A percentile compares a stretch with the other conserved stretches of the same genome.
phyloP scores from a whole-genome alignment of 2,113 vertebrate species.

The Gambusia holbrooki region DNA sequence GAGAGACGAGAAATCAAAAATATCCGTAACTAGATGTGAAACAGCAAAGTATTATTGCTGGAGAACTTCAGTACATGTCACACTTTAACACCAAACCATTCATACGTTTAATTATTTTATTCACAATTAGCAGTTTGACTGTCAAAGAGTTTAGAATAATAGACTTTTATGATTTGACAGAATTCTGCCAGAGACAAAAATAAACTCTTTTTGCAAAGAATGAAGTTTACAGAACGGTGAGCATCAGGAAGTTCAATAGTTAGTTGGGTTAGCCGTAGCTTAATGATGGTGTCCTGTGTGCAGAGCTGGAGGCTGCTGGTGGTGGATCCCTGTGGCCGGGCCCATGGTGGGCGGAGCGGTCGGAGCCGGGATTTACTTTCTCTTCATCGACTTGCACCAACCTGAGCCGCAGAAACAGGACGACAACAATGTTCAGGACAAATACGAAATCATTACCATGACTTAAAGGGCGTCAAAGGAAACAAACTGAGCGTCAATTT shows the following conservation, averaged over 20 bases:
- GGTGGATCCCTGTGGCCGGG: conserved; percentile 93
- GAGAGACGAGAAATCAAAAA: too few species aligned
- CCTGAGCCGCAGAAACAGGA: conserved; percentile 63
- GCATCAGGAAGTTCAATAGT: not conserved
- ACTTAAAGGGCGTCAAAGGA: conserved; percentile 65
- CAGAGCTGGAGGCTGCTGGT: conserved; percentile 91
- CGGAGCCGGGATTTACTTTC: conserved; percentile 85
- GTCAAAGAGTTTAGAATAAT: not conserved
- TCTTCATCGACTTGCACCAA: conserved; percentile 93
- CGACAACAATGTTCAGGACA: conserved; percentile 79
- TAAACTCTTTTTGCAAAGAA: not conserved
- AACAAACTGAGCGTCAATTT: not conserved
- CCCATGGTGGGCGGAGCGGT: conserved; percentile 88
- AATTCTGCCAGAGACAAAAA: not conserved
- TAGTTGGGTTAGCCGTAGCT: not conserved
- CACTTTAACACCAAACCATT: too few species aligned
- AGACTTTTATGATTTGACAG: not conserved
- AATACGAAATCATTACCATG: conserved; percentile 87
- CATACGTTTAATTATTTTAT: too few species aligned
- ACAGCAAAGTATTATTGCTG: too few species aligned
- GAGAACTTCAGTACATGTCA: too few species aligned
- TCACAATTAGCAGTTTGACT: too few species aligned
- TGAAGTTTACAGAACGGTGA: not conserved
- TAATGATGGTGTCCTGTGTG: conserved; percentile 10
- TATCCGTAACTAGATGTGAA: too few species aligned